These are phyloP conservation scores for Alcedo quadribrachys DNA, from an alignment of 2,797 vertebrate genomes.

Conservation along the genomic window DNA sequence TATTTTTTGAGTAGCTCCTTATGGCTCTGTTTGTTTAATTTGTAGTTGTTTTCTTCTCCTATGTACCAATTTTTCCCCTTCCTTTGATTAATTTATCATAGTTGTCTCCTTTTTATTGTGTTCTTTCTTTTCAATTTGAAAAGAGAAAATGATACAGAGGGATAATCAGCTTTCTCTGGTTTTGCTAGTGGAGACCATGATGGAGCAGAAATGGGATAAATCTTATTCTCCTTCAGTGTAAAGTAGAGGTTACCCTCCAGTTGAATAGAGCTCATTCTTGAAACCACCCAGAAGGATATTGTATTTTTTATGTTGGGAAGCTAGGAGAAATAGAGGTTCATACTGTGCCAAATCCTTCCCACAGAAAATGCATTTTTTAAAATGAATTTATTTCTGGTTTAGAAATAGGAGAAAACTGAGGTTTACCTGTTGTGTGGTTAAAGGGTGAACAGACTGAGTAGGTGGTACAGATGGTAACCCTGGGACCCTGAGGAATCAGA, in stretches of 20 bases:
- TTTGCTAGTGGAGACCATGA: neutral
- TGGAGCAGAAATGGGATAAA: constrained; percentile 14
- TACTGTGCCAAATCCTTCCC: neutral
- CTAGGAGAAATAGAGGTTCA: neutral
- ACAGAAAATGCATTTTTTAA: neutral
- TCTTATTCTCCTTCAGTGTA: neutral
- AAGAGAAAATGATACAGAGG: neutral
- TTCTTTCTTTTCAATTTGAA: constrained; percentile 13
- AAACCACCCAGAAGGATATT: constrained; percentile 8
- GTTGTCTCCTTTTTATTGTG: constrained; percentile 2
- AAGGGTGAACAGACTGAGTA: no score
- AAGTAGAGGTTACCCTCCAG: constrained; percentile 4
- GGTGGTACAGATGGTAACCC: no score
- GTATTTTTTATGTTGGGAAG: neutral
- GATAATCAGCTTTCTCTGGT: neutral
- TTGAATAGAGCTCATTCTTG: constrained; percentile 3
- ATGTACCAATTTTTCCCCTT: neutral
- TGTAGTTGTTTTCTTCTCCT: neutral
- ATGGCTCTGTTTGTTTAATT: neutral
- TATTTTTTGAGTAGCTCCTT: fast-evolving
- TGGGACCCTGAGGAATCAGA: no score
- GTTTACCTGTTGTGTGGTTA: neutral
- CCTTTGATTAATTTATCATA: neutral
- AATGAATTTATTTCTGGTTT: neutral
- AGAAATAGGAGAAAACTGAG: neutral